phyloP scores from a whole-genome alignment of 2,797 vertebrate genomes.

The Percopsis omiscomaycus region DNA sequence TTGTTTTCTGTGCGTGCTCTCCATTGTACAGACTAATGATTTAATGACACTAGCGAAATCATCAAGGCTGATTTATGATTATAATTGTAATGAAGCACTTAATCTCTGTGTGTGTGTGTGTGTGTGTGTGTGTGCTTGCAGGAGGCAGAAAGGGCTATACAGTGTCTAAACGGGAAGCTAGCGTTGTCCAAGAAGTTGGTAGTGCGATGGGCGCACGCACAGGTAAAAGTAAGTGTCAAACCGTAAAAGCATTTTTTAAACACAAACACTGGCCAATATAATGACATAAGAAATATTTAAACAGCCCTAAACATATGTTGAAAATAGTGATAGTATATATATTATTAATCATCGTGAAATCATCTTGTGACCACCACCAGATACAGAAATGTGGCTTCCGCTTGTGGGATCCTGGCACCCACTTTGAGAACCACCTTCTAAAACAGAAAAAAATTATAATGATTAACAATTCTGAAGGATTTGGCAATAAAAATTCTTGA shows the following conservation, averaged over 20 bases:
- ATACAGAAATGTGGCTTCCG: too few species aligned
- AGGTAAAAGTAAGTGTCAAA: conserved; percentile 71
- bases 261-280: background rate
- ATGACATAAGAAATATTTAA: too few species aligned
- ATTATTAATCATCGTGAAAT: too few species aligned
- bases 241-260: background rate
- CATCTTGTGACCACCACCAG: too few species aligned
- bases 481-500: too few species aligned
- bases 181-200: conserved; percentile 89
- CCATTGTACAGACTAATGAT: conserved; percentile 54
- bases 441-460: too few species aligned
- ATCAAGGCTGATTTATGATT: conserved; percentile 46
- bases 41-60: conserved; percentile 52
- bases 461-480: too few species aligned
- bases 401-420: too few species aligned
- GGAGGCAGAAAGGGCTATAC: conserved; percentile 96
- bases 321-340: too few species aligned
- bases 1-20: conserved; percentile 49
- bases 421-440: too few species aligned
- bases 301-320: too few species aligned
- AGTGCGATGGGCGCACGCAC: conserved; percentile 87
- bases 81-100: conserved; percentile 15
- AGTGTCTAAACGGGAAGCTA: conserved; percentile 88
- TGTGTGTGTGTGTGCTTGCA: conserved; percentile 47
- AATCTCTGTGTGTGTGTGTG: conserved; percentile 3